Percentiles rank a stretch among this genome's conserved stretches.
Conservation (phyloP, 1,140 invertebrate species). For the Zaprionus capensis region DNA sequence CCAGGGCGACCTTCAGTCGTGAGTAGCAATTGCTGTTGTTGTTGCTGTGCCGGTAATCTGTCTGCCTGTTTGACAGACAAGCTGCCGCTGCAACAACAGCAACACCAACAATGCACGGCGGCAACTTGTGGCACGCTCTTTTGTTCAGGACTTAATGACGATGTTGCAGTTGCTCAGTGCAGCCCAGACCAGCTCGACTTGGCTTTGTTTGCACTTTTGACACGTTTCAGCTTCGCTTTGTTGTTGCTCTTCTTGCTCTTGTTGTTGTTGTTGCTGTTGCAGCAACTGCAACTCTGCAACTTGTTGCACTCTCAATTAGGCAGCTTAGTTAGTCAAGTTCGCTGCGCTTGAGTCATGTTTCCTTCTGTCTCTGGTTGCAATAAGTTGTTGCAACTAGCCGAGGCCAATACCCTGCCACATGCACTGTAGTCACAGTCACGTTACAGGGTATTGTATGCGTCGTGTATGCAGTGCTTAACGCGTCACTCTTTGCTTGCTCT, state of each 20-base stretch:
- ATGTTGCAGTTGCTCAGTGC: not conserved
- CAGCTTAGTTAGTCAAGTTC: conserved; percentile 24
- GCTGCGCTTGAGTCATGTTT: conserved; percentile 1
- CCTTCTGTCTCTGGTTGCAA: not conserved
- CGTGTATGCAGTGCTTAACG: not conserved
- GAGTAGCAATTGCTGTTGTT: conserved; percentile 24
- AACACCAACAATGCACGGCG: conserved; percentile 23
- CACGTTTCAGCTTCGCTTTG: conserved; percentile 2
- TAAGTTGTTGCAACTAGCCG: not conserved
- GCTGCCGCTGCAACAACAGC: conserved; percentile 16
- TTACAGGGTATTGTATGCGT: conserved; percentile 11
- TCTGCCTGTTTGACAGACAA: conserved; percentile 73
- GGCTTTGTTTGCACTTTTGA: conserved; percentile 30
- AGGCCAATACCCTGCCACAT: not conserved
- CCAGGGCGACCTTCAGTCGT: conserved; percentile 53
- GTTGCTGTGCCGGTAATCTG: conserved; percentile 39
- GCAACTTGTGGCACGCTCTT: conserved; percentile 35
- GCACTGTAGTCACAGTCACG: not conserved
- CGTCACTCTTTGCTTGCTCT: conserved; percentile 28
- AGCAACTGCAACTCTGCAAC: conserved; percentile 1
- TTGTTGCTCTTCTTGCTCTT: not conserved
- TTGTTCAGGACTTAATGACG: conserved; percentile 13
- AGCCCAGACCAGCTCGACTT: not conserved
- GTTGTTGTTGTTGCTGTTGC: not conserved
- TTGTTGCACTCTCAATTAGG: conserved; percentile 37